Evolutionary conservation across 2,113 vertebrate species (phyloP).

Genomic region (Oxyruncus cristatus): DNA sequence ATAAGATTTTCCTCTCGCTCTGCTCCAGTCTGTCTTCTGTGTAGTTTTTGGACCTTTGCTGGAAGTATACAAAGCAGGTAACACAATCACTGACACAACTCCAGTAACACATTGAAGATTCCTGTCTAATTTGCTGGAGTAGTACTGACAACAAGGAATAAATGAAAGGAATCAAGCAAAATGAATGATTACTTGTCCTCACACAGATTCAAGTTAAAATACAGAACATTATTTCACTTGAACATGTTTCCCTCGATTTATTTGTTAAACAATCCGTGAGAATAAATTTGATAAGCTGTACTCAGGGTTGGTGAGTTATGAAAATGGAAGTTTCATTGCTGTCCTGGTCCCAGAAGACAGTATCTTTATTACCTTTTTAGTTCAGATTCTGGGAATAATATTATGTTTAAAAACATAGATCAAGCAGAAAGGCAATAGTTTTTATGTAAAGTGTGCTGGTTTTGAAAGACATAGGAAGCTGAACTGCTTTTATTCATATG

Average conservation of each 20-base stretch:
- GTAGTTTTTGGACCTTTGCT: constrained; percentile 13
- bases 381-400: constrained; percentile 54
- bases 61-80: background rate
- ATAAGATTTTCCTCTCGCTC: background rate
- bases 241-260: constrained; percentile 40
- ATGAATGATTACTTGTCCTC: constrained; percentile 62
- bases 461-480: constrained; percentile 67
- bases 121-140: constrained; percentile 58
- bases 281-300: constrained; percentile 59
- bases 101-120: constrained; percentile 36
- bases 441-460: constrained; percentile 54
- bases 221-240: constrained; percentile 45
- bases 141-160: constrained; percentile 52
- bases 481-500: constrained; percentile 55
- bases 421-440: constrained; percentile 56
- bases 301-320: constrained; percentile 50
- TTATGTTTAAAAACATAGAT: constrained; percentile 67
- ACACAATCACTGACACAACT: constrained; percentile 57
- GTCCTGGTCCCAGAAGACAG: constrained; percentile 43
- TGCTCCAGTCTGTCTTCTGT: background rate
- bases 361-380: constrained; percentile 61
- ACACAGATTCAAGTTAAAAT: background rate
- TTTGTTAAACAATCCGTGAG: constrained; percentile 52
- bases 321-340: constrained; percentile 66
- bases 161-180: constrained; percentile 72